These are phyloP conservation scores for Drosophila yakuba DNA, from an alignment of 1,140 invertebrate genomes.

Conservation along the genomic window DNA sequence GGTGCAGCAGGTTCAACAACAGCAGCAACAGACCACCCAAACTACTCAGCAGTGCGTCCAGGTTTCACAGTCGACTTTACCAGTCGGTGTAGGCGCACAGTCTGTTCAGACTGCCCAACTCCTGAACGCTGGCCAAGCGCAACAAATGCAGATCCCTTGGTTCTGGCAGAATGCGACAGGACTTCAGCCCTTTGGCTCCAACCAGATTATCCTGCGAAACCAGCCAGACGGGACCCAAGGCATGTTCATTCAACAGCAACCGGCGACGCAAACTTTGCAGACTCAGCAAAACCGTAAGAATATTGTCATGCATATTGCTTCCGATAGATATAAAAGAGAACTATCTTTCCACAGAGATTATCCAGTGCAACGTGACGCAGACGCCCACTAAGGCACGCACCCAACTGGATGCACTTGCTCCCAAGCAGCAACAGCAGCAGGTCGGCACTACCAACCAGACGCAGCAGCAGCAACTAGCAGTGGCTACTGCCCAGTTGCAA, in stretches of 20 bases:
- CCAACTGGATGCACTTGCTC: conserved; percentile 70
- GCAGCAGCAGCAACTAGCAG: conserved; percentile 55
- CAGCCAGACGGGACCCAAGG: conserved; percentile 89
- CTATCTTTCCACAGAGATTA: conserved; percentile 67
- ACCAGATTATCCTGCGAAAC: conserved; percentile 93
- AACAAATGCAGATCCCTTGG: conserved; percentile 87
- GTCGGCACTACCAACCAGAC: conserved; percentile 32
- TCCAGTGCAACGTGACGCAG: conserved; percentile 83
- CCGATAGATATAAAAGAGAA: background rate
- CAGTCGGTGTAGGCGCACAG: conserved; percentile 85
- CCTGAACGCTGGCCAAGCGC: conserved; percentile 87
- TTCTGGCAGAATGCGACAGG: conserved; percentile 87
- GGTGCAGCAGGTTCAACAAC: conserved; percentile 54
- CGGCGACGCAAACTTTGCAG: conserved; percentile 84
- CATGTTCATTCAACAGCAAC: conserved; percentile 95
- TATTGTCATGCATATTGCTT: conserved; percentile 11
- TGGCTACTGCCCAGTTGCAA: conserved; percentile 56
- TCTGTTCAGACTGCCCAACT: conserved; percentile 87
- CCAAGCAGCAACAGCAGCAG: conserved; percentile 71
- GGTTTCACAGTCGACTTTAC: conserved; percentile 88
- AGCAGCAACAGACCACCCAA: conserved; percentile 79
- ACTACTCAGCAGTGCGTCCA: conserved; percentile 88
- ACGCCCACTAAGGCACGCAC: conserved; percentile 69
- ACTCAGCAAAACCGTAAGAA: conserved; percentile 80
- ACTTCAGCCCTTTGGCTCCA: conserved; percentile 89